These are phyloP conservation scores for Ochropacha duplaris DNA, from an alignment of 2,888 invertebrate genomes.

Conservation along the genomic window DNA sequence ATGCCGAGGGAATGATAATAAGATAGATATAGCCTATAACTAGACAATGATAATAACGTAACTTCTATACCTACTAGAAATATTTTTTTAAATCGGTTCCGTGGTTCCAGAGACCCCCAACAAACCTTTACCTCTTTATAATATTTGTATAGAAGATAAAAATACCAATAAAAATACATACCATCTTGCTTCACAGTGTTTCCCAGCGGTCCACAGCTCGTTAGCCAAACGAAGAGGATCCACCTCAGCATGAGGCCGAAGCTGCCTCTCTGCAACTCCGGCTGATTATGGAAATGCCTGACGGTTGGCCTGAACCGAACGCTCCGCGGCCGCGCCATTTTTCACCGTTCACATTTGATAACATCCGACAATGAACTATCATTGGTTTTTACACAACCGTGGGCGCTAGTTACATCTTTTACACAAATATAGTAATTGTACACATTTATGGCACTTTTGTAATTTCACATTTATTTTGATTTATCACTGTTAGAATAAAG, in stretches of 20 bases:
- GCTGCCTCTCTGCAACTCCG: slow-evolving; percentile 65
- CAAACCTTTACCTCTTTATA: too few relatives aligned
- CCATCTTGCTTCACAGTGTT: slow-evolving; percentile 78
- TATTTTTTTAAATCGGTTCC: too few relatives aligned
- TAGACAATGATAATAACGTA: too few relatives aligned
- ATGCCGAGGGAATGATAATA: too few relatives aligned
- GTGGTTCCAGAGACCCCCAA: too few relatives aligned
- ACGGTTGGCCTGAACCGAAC: slow-evolving; percentile 60
- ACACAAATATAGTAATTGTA: not conserved
- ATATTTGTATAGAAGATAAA: too few relatives aligned
- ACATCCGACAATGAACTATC: slow-evolving; percentile 37
- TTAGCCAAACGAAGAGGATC: slow-evolving; percentile 73
- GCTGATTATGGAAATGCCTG: slow-evolving; percentile 77
- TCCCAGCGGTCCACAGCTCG: slow-evolving; percentile 70
- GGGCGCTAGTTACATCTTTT: not conserved
- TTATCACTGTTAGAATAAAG: not conserved
- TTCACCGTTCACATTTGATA: slow-evolving; percentile 28
- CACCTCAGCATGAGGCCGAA: slow-evolving; percentile 70
- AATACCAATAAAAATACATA: slow-evolving; percentile 44
- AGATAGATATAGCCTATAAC: too few relatives aligned
- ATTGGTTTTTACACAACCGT: slow-evolving; percentile 22
- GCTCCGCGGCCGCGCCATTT: slow-evolving; percentile 47
- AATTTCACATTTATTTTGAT: not conserved
- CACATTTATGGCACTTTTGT: not conserved
- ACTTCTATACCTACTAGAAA: too few relatives aligned